Percentiles rank a stretch among this genome's conserved stretches.
Conservation (phyloP, 2,797 vertebrate species). For the Sebastes goodei region DNA sequence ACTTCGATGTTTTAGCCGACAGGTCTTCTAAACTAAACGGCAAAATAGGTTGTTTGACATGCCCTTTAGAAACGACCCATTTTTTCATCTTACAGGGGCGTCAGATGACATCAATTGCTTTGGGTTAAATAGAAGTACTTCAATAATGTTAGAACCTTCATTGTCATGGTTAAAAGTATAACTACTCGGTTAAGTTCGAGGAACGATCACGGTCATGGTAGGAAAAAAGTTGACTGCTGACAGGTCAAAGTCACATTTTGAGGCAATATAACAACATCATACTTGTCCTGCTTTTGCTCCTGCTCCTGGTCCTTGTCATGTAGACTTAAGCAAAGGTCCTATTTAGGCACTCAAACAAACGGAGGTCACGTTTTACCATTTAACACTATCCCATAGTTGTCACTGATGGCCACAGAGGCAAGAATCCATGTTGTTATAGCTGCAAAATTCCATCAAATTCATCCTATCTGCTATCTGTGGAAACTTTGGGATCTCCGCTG, state of each 20-base stretch:
- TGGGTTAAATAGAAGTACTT: background rate
- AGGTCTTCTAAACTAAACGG: background rate
- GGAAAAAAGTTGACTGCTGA: background rate
- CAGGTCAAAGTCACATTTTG: background rate
- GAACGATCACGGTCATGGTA: background rate
- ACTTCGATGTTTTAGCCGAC: background rate
- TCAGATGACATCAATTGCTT: background rate
- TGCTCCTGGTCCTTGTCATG: background rate
- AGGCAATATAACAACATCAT: background rate
- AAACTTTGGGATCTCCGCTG: background rate
- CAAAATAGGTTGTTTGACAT: background rate
- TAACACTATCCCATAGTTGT: background rate
- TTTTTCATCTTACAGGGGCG: no score
- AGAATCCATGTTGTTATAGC: background rate
- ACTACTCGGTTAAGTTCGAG: background rate
- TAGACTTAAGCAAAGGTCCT: background rate
- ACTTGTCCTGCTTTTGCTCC: accelerated
- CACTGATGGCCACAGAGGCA: background rate
- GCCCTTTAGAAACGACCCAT: background rate
- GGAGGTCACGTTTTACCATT: background rate
- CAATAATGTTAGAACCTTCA: background rate
- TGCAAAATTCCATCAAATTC: background rate
- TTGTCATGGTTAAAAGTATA: background rate
- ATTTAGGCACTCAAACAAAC: background rate
- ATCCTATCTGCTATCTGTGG: background rate